Evolutionary conservation across 2,113 vertebrate species (phyloP).

Genomic region (Phyllostomus hastatus): DNA sequence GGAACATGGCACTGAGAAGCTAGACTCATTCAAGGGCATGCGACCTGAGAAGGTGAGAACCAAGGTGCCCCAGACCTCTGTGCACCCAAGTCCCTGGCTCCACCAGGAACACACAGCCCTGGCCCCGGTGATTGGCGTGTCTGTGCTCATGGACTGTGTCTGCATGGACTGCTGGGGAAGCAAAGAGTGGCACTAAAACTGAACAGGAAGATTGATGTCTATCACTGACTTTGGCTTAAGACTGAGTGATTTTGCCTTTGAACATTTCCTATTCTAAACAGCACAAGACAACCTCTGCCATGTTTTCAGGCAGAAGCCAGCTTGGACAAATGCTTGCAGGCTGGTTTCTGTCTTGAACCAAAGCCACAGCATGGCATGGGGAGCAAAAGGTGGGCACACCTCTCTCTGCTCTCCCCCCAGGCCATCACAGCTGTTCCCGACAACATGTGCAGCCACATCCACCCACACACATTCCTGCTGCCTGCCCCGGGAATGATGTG

Average conservation of each 20-base stretch:
- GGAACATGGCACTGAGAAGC: neutral
- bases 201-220: neutral
- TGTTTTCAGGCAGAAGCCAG: neutral
- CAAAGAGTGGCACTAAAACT: neutral
- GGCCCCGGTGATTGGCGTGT: neutral
- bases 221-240: neutral
- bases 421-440: too few relatives aligned
- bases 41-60: neutral
- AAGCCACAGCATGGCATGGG: too few relatives aligned
- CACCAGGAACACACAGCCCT: neutral
- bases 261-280: neutral
- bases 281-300: neutral
- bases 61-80: neutral
- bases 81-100: neutral
- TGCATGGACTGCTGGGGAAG: neutral
- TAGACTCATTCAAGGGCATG: neutral
- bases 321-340: neutral
- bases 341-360: neutral
- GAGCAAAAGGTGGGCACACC: neutral
- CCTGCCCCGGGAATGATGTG: fast-evolving
- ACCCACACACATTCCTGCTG: neutral
- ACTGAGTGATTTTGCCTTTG: neutral
- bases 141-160: neutral
- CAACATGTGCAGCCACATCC: too few relatives aligned
- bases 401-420: fast-evolving